Percentiles rank a stretch among this genome's conserved stretches.
phyloP scores from a whole-genome alignment of 2,113 vertebrate genomes.

The Albula glossodonta region DNA sequence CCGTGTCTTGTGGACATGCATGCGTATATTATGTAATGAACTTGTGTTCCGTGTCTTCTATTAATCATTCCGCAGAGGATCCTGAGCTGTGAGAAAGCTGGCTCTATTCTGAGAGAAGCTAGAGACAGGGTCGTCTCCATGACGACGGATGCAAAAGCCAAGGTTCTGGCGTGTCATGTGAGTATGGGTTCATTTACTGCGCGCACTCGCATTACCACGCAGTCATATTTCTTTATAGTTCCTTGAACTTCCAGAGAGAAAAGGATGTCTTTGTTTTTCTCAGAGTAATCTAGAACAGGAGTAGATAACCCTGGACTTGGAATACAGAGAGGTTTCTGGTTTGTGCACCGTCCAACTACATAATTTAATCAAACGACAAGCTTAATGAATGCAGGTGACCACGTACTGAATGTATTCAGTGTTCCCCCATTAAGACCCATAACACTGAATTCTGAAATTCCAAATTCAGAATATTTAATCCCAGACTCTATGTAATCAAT shows the following conservation, averaged over 20 bases:
- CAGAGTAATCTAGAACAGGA: no score
- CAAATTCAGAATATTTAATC: no score
- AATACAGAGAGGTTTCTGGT: no score
- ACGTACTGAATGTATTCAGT: no score
- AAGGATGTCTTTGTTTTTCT: no score
- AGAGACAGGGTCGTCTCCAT: constrained; percentile 85
- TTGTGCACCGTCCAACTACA: no score
- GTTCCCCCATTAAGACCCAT: no score
- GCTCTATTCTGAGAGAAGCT: constrained; percentile 87
- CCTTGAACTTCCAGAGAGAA: not conserved
- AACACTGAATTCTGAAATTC: no score
- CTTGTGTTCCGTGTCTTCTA: not conserved
- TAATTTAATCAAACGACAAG: no score
- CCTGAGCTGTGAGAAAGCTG: constrained; percentile 80
- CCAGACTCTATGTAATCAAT: no score
- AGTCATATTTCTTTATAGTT: not conserved
- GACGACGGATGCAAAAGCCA: constrained; percentile 71
- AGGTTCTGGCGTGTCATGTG: constrained; percentile 89
- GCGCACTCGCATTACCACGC: not conserved
- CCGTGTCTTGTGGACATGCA: not conserved
- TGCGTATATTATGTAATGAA: not conserved
- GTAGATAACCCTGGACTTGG: no score
- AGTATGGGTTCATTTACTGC: constrained; percentile 57
- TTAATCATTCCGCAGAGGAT: constrained; percentile 72
- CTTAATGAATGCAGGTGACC: no score